Conservation (phyloP, 2,113 vertebrate genomes). For the Litocranius walleri region DNA sequence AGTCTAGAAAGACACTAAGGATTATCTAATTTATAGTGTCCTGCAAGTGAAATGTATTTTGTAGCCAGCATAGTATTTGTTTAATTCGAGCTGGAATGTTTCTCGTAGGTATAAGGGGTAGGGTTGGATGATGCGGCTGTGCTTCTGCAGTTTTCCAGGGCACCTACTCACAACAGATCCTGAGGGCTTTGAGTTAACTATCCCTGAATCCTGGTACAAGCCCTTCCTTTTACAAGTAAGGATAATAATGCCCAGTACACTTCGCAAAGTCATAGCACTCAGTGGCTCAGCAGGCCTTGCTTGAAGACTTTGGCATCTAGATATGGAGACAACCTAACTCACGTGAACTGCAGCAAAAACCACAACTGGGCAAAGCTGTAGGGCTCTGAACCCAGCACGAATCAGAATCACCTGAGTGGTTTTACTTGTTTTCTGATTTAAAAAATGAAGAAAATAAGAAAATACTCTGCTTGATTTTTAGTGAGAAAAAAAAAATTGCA, state of each 20-base stretch:
- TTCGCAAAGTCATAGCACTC: not conserved
- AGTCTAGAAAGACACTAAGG: not conserved
- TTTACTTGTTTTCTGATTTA: not conserved
- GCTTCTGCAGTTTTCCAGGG: not conserved
- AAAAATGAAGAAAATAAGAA: not conserved
- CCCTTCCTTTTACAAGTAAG: not conserved
- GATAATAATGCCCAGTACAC: not conserved
- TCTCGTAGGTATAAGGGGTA: not conserved
- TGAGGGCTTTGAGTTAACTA: not conserved
- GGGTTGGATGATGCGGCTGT: too few species aligned
- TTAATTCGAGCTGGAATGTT: not conserved
- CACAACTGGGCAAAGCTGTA: accelerated
- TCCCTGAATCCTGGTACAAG: not conserved
- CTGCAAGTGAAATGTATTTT: not conserved
- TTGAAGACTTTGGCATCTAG: not conserved
- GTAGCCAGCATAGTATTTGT: not conserved
- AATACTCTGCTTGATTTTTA: not conserved
- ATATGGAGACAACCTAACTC: not conserved
- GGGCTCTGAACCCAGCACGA: not conserved
- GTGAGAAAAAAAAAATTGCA: not conserved
- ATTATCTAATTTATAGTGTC: not conserved
- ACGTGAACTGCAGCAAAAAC: not conserved
- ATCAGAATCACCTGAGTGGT: not conserved
- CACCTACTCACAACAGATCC: not conserved
- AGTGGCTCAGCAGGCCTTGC: not conserved